phyloP scores from a whole-genome alignment of 2,113 vertebrate species.

The Chrysochloris asiatica region DNA sequence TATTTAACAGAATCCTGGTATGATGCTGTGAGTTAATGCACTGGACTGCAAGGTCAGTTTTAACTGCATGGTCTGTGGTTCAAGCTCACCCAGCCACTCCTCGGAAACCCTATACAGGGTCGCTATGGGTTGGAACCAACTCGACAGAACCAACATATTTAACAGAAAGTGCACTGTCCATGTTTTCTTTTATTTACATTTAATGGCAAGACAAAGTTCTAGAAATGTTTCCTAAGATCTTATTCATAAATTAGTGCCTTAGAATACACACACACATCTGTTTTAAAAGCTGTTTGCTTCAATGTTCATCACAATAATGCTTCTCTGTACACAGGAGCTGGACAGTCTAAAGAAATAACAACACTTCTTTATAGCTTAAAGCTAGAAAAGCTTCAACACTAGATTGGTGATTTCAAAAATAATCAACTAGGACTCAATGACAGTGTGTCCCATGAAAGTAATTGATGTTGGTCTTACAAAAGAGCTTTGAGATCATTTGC shows the following conservation, averaged over 20 bases:
- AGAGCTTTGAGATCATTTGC: too few species aligned
- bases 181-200: conserved; percentile 21
- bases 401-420: background rate
- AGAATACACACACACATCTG: background rate
- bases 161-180: background rate
- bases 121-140: too few species aligned
- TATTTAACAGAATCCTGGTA: conserved; percentile 17
- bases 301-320: background rate
- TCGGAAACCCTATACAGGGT: too few species aligned
- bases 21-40: too few species aligned
- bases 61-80: too few species aligned
- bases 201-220: background rate
- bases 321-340: background rate
- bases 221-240: background rate
- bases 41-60: too few species aligned
- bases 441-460: background rate
- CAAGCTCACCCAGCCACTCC: too few species aligned
- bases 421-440: background rate
- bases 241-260: background rate
- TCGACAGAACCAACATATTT: too few species aligned
- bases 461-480: background rate
- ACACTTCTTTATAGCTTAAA: background rate
- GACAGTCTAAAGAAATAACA: background rate
- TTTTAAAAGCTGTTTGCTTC: background rate
- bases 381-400: background rate